These are phyloP conservation scores for Parascotia fuliginaria DNA, from an alignment of 2,888 invertebrate genomes.

Conservation along the genomic window DNA sequence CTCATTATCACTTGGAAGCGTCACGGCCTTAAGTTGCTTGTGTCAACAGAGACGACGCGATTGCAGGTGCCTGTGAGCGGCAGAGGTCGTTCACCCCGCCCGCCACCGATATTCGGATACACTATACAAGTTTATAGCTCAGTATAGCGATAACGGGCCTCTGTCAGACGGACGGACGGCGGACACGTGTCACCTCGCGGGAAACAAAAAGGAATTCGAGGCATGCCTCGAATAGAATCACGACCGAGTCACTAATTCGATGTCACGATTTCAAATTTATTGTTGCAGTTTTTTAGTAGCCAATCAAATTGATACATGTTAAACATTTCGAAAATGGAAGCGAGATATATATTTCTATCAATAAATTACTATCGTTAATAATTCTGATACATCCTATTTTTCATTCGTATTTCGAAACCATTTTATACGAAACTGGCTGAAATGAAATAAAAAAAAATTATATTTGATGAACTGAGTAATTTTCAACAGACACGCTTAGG, in stretches of 20 bases:
- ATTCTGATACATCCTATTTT: neutral
- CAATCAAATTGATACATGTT: neutral
- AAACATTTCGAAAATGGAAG: conserved; percentile 1
- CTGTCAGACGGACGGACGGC: conserved; percentile 48
- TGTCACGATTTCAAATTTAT: conserved; percentile 7
- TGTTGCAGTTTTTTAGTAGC: neutral
- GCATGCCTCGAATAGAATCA: conserved; percentile 36
- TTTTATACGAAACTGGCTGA: neutral
- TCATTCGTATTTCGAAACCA: neutral
- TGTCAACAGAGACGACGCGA: conserved; percentile 76
- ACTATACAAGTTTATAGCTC: conserved; percentile 61
- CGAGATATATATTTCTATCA: neutral
- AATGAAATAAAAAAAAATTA: neutral
- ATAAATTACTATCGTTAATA: too few relatives aligned
- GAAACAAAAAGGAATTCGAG: conserved; percentile 47
- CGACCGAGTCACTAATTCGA: conserved; percentile 22
- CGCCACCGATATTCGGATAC: conserved; percentile 80
- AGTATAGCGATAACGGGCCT: conserved; percentile 67
- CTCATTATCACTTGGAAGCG: conserved; percentile 76
- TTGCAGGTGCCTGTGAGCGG: conserved; percentile 73
- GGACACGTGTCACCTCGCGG: conserved; percentile 52
- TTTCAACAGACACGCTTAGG: neutral
- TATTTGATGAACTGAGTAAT: neutral
- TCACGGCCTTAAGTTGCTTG: conserved; percentile 67
- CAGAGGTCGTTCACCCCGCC: conserved; percentile 74